Conservation (phyloP, 2,797 vertebrate species). For the Sebastiscus albofasciatus region DNA sequence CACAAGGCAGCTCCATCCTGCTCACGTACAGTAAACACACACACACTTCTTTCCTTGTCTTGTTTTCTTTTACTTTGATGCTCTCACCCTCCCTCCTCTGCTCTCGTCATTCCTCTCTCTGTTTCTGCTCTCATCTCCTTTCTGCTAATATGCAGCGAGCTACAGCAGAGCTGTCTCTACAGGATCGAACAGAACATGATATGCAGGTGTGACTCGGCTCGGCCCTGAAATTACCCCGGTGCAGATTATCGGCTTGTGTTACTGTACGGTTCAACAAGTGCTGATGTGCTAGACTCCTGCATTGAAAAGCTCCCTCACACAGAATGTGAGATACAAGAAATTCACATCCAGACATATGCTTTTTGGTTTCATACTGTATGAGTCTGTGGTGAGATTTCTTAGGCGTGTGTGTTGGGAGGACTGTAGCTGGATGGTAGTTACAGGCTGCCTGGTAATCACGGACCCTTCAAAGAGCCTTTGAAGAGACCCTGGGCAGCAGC, state of each 20-base stretch:
- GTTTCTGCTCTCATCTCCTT: not conserved
- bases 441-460: constrained; percentile 50
- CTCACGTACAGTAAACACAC: not conserved
- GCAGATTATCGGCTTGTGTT: not conserved
- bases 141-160: not conserved
- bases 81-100: not conserved
- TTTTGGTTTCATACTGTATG: not conserved
- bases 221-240: not conserved
- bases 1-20: not conserved
- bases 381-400: constrained; percentile 1
- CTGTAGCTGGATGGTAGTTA: constrained; percentile 33
- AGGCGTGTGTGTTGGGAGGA: not conserved
- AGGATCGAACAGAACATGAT: not conserved
- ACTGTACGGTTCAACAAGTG: not conserved
- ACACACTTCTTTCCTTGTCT: not conserved
- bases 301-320: not conserved
- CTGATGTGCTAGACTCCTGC: not conserved
- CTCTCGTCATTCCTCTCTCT: not conserved
- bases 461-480: constrained; percentile 60
- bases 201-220: not conserved
- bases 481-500: constrained; percentile 44
- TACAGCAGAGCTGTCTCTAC: not conserved
- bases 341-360: not conserved
- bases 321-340: not conserved
- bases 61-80: not conserved